phyloP scores from a whole-genome alignment of 92 coral and sea anemone species.

The Palythoa caribaeorum region DNA sequence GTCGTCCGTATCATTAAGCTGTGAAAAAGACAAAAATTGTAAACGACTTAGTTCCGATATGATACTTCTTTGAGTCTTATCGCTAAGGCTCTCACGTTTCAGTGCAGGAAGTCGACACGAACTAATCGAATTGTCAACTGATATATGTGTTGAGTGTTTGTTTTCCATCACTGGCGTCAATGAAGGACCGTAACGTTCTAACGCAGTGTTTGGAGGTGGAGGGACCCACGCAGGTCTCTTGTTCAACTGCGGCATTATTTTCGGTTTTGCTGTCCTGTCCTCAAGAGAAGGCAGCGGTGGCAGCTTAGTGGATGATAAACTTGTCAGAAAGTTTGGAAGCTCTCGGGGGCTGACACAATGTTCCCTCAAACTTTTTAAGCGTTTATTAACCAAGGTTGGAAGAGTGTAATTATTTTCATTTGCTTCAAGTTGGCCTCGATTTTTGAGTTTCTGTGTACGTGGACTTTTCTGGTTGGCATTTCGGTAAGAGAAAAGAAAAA shows the following conservation, averaged over 20 bases:
- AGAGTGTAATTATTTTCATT: neutral
- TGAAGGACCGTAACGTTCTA: constrained; percentile 21
- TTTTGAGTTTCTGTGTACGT: neutral
- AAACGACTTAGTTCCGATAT: constrained; percentile 23
- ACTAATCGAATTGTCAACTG: neutral
- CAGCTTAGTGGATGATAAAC: neutral
- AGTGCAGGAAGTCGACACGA: neutral
- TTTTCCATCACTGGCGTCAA: constrained; percentile 13
- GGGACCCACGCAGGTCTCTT: neutral
- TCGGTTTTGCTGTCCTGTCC: neutral
- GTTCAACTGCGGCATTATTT: neutral
- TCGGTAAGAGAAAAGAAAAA: neutral
- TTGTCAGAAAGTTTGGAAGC: neutral
- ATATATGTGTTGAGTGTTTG: neutral
- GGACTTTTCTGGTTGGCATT: neutral
- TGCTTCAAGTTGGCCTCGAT: neutral
- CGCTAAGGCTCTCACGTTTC: neutral
- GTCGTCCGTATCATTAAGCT: neutral
- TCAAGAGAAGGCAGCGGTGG: constrained; percentile 12
- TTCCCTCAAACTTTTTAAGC: constrained; percentile 29
- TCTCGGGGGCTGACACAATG: constrained; percentile 24
- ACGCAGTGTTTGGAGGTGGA: constrained; percentile 30
- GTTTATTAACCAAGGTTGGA: constrained; percentile 20
- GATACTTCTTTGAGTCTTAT: neutral
- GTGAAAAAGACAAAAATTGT: neutral